Base-by-base conservation (phyloP, 2,888 invertebrate genomes). In the Sycophila texana region DNA sequence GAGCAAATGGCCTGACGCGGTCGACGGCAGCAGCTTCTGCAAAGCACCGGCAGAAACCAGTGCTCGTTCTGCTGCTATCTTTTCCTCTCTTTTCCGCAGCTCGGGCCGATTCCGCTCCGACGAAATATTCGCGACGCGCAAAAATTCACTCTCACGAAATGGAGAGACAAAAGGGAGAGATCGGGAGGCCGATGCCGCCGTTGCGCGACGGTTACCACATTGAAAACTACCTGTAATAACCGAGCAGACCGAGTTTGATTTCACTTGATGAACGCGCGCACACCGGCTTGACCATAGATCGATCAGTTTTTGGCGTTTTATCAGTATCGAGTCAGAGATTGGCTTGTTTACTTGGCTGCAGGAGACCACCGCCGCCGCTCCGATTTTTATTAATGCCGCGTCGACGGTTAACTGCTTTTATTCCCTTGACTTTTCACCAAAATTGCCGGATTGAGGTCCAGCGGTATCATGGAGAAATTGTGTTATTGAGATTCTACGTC, bases 1-100 rank as follows among this genome's bases (percentile, higher is more conserved):
- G 85, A 87, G 88, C 88, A 89, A 89, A 89, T 89, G 87, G 89
- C 85, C 87, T 89, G 86, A 39, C 39, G 87, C 85, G 83, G 89
- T 86, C 86, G 86, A 84, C 84, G 79, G 65, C 70, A 22, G 39
- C 39, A 39, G 39, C 39, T 39, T 39, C 39, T 39, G 39, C 39
- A 39, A 39, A 39, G 39, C 39, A 30, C 30, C 7, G 7, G 5
- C 30, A 30, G 30, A 30, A 30, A 30, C 30, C 30, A 30, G 30
- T 7, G 10, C 39, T 10, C 39, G 39, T 39, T 39, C 39, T 58
- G 49, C 58, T 22, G n/a, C 49, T 74, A 53, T 14, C 20, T 72
- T 72, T 60, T 72, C 26, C 77, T 77, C 66, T 77, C 72, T 72
- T 72, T 77, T 67, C 66, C 58, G 58, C 14, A 57, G 55, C 26